Base-by-base conservation (phyloP, 2,113 vertebrate species). In the Xiphophorus maculatus region DNA sequence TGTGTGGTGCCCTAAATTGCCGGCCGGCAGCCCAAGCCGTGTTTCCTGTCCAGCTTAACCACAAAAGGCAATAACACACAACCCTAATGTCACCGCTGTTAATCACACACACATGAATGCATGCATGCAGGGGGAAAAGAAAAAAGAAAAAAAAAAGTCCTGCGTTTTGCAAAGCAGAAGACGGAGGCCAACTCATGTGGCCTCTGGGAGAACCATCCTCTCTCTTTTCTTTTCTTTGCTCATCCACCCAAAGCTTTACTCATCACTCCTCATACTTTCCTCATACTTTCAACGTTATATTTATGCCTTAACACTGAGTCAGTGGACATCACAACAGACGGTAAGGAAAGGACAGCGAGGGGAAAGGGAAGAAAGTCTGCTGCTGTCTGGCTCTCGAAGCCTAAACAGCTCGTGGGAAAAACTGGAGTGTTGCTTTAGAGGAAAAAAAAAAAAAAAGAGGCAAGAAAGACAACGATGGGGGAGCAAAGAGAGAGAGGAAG, bases 1-100 rank as follows among this genome's bases (percentile, higher is more conserved):
- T 95, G 90, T 95, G 92, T 92, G 86, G 88, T 81, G 84, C 85
- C 82, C 90, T 91, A 90, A 90, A 91, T 87, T 74, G 84, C 91
- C 27, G n/a, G 79, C 89, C 82, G 27, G 89, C 85, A 87, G 73
- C 94, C 89, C 90, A 88, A 91, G 77, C 80, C 75, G 30, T 90
- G 40, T 66, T 94, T 94, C 89, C 94, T 92, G 84, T 90, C 92
- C 88, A 87, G 82, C 70, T 76, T 84, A 83, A 84, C 92, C 90
- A 89, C 78, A 93, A 93, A 93, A 92, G 84, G 82, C 79, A 93
- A 90, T 86, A 94, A 92, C 78, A 70, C 84, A 93, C 86, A 87
- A 71, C 65, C 51, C 77, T 87, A 91, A 74, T 91, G 88, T 77
- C 84, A 90, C 74, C 65, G 81, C 84, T 77, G 92, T 65, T 85